These are phyloP conservation scores for Megaceryle torquata DNA, from an alignment of 2,113 vertebrate genomes.

Conservation along the genomic window DNA sequence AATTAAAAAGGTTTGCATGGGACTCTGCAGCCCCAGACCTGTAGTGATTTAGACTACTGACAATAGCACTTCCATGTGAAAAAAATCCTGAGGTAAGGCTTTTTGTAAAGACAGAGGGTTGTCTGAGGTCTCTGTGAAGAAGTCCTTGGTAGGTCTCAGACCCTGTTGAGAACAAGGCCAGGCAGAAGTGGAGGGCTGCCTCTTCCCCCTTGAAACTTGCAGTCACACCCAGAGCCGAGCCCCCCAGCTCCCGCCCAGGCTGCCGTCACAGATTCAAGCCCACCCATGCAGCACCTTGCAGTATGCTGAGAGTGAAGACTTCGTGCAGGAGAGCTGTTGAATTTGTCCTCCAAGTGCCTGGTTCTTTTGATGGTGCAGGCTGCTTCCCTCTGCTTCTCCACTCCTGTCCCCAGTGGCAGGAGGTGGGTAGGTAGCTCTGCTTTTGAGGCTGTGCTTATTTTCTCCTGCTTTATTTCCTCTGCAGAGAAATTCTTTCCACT, in stretches of 20 bases:
- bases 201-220: fast-evolving
- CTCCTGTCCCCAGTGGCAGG: background rate
- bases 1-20: background rate
- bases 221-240: fast-evolving
- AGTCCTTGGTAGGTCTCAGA: background rate
- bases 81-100: background rate
- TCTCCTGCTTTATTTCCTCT: background rate
- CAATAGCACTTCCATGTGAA: background rate
- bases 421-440: background rate
- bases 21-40: background rate
- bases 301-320: fast-evolving
- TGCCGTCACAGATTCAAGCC: background rate
- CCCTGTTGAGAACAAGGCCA: background rate
- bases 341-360: background rate
- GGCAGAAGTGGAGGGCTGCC: background rate
- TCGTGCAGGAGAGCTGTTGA: background rate
- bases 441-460: background rate
- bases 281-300: fast-evolving
- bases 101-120: fast-evolving
- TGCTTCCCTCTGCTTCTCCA: background rate
- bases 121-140: fast-evolving
- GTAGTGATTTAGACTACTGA: background rate
- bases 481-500: background rate
- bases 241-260: fast-evolving
- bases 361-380: background rate